Percentiles rank a stretch among this genome's conserved stretches.
Conservation (phyloP, 2,113 vertebrate species). For the Nycticebus coucang region DNA sequence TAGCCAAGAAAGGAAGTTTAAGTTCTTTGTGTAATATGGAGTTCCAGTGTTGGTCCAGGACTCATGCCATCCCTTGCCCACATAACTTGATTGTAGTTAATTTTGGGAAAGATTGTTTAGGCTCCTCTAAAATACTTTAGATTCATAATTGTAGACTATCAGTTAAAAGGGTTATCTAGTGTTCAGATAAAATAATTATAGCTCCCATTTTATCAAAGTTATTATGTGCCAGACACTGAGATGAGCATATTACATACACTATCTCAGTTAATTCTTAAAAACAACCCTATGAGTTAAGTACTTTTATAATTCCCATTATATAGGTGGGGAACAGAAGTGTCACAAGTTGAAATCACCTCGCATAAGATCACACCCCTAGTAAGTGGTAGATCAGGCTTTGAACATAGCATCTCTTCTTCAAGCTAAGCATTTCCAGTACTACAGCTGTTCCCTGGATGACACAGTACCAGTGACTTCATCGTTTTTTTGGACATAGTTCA, state of each 20-base stretch:
- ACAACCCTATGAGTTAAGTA: neutral
- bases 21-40: neutral
- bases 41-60: neutral
- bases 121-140: neutral
- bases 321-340: neutral
- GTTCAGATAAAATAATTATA: neutral
- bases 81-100: neutral
- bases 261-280: constrained; percentile 30
- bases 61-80: neutral
- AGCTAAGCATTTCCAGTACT: neutral
- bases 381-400: neutral
- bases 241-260: neutral
- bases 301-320: constrained; percentile 10
- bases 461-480: neutral
- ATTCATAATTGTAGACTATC: neutral
- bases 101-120: neutral
- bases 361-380: neutral
- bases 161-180: neutral
- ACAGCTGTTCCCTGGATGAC: neutral
- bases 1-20: neutral
- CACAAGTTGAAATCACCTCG: constrained; percentile 2
- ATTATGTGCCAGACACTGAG: neutral
- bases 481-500: neutral
- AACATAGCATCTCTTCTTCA: neutral
- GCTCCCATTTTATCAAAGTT: neutral